Evolutionary conservation across 1,140 invertebrate genomes (phyloP).

Genomic region (Trichonephila inaurata): DNA sequence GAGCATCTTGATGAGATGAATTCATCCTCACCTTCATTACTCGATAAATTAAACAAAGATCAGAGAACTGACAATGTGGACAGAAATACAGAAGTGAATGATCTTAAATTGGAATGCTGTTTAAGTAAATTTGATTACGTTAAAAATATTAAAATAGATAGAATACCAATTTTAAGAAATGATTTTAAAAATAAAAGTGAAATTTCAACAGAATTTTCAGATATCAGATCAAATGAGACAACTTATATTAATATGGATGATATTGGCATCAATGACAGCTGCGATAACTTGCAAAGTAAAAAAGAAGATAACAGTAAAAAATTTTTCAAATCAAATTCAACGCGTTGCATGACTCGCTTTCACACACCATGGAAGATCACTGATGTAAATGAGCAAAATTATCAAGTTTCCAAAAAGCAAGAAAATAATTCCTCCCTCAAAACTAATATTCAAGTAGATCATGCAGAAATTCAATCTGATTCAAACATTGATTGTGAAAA

Average conservation of each 20-base stretch:
- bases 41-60: neutral
- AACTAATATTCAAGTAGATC: neutral
- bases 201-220: neutral
- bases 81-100: neutral
- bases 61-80: neutral
- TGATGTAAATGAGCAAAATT: neutral
- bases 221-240: neutral
- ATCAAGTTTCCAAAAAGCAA: neutral
- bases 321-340: slow-evolving; percentile 29
- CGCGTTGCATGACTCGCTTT: slow-evolving; percentile 8
- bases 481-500: neutral
- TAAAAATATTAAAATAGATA: neutral
- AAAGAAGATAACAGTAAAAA: neutral
- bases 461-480: neutral
- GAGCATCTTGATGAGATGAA: neutral
- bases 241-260: neutral
- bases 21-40: neutral
- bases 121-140: slow-evolving; percentile 52
- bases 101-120: neutral
- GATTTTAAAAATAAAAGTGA: neutral
- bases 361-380: slow-evolving; percentile 7
- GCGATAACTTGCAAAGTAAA: neutral
- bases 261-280: neutral
- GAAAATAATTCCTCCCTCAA: neutral
- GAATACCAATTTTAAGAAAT: neutral